Evolutionary conservation across 2,888 invertebrate species (phyloP), one percentile per base, ranked within the genome.

Genomic region (Pimpla rufipes): DNA sequence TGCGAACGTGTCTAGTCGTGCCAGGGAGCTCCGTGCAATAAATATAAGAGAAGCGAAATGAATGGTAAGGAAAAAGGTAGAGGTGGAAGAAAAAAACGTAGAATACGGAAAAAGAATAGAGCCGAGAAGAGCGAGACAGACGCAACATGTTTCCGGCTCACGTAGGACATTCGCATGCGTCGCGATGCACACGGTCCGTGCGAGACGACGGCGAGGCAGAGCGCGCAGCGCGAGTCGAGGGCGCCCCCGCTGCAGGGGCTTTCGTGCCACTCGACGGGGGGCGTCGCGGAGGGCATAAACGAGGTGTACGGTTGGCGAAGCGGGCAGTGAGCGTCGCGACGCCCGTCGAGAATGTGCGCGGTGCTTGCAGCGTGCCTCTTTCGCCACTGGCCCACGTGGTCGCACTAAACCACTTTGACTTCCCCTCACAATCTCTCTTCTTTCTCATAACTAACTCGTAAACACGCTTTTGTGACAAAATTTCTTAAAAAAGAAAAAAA

Each of bases 291-390:
- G 57, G 57, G 37, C 83, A 87, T 87, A 87, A 86, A 87, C 81
- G 84, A 78, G 80, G 83, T 66, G 82, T 78, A 55, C 59, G 81
- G 75, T 68, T 74, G 67, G 37, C 66, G 62, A 40, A 66, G 76
- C 79, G 66, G 66, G 47, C 84, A 87, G 87, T 87, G 42, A 84
- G 85, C 82, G 84, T 81, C 84, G 85, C 87, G 86, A 83, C 83
- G 85, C 83, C 84, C 73, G 68, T 64, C 66, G 85, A 84, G 86
- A 77, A 85, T 84, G 83, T 83, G 71, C 80, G 80, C 80, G 85
- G 76, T 71, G 66, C 68, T 73, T 81, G 68, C 80, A 70, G 74
- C 75, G 73, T 76, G 40, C 50, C 52, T 47, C 66, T 18, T 62
- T 64, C 45, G 47, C 40, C 18, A 82, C 70, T 79, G 47, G 52